These are phyloP conservation scores for Fissipunctia ypsillon DNA, from an alignment of 2,888 invertebrate species.

Conservation along the genomic window DNA sequence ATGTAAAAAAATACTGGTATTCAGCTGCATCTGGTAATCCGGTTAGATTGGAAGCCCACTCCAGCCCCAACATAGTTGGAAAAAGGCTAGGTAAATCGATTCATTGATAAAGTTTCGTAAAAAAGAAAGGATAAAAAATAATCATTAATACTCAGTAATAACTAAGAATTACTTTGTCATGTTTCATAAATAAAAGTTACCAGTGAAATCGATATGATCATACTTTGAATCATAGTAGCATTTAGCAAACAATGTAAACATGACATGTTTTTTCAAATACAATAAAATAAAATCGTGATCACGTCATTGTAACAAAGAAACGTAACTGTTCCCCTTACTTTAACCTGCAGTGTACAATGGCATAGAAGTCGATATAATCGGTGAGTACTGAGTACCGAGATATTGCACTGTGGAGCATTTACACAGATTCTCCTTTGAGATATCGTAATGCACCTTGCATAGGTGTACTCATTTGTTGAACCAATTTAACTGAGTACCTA, in stretches of 20 bases:
- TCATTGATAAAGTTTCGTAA: not conserved
- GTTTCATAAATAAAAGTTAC: not conserved
- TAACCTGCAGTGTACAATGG: constrained; percentile 50
- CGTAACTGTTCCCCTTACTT: constrained; percentile 13
- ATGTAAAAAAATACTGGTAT: too few relatives aligned
- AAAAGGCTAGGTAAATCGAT: too few relatives aligned
- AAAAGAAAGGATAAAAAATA: not conserved
- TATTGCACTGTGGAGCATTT: constrained; percentile 73
- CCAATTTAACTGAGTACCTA: constrained; percentile 21
- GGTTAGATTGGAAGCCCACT: too few relatives aligned
- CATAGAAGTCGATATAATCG: constrained; percentile 70
- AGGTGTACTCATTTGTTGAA: constrained; percentile 66
- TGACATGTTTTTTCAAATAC: not conserved
- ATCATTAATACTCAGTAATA: not conserved
- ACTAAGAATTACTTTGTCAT: not conserved
- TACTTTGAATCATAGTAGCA: not conserved
- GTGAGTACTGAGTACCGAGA: constrained; percentile 54
- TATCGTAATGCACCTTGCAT: constrained; percentile 69
- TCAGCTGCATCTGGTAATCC: too few relatives aligned
- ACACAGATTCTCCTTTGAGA: constrained; percentile 80
- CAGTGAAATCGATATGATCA: not conserved
- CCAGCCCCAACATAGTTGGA: too few relatives aligned
- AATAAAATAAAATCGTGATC: constrained; percentile 33
- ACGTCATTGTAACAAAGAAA: constrained; percentile 1
- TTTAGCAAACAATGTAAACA: not conserved